Percentiles rank a stretch among this genome's conserved stretches.
Conservation (phyloP, 2,888 invertebrate genomes). For the Pristionchus arcanus region DNA sequence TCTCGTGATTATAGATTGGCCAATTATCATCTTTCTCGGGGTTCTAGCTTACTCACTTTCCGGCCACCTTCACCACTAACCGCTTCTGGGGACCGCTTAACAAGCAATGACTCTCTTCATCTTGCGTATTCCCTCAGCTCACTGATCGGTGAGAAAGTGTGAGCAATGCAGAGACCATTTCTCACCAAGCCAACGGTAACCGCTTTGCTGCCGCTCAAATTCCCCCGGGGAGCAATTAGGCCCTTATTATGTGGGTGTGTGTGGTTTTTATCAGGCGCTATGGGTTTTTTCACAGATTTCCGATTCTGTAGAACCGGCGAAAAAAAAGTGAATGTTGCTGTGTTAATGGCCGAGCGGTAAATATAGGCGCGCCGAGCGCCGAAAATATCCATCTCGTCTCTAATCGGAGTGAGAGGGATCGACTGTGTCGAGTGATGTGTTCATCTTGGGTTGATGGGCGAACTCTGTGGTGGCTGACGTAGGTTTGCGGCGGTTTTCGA, state of each 20-base stretch:
- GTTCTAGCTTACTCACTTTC: neutral
- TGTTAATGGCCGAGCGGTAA: neutral
- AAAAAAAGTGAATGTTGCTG: neutral
- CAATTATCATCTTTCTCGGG: neutral
- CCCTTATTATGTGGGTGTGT: neutral
- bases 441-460: neutral
- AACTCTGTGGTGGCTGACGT: neutral
- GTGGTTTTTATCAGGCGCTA: neutral
- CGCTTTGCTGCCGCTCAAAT: neutral
- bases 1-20: neutral
- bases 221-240: neutral
- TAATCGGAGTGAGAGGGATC: slow-evolving; percentile 6
- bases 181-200: too few species aligned
- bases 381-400: neutral
- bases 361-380: slow-evolving; percentile 23
- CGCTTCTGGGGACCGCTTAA: too few species aligned
- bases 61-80: neutral
- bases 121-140: too few species aligned
- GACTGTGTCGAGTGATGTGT: neutral
- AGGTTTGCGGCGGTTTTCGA: neutral
- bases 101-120: too few species aligned
- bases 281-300: neutral
- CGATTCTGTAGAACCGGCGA: neutral
- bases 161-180: too few species aligned
- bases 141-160: too few species aligned